Conservation (phyloP, 92 coral and sea anemone genomes). For the Nematostella vectensis region DNA sequence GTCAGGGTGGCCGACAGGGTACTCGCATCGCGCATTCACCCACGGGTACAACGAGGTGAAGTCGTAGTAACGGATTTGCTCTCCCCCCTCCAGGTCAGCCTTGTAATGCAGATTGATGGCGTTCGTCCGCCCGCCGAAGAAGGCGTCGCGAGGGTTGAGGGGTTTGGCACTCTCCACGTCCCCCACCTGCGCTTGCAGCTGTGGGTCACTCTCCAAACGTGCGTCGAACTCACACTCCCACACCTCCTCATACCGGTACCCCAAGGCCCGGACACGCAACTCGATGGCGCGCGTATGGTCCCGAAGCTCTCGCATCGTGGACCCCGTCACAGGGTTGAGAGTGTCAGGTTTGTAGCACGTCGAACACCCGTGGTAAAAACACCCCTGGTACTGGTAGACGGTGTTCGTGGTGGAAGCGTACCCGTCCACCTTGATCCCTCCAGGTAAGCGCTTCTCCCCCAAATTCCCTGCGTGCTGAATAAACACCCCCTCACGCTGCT, state of each 20-base stretch:
- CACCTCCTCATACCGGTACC: no score
- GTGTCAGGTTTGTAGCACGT: conserved; percentile 10
- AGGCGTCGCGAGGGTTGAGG: no score
- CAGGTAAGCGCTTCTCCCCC: neutral
- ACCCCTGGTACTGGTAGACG: conserved; percentile 21
- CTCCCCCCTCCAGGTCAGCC: conserved; percentile 11
- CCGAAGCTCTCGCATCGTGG: conserved; percentile 16
- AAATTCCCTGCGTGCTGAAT: neutral
- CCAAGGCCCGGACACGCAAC: no score
- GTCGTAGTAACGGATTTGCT: conserved; percentile 25
- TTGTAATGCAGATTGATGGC: conserved; percentile 4
- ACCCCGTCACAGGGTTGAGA: conserved; percentile 5
- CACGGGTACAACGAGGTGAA: no score
- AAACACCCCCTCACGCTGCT: neutral
- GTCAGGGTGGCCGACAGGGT: conserved; percentile 33
- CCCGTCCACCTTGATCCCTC: neutral
- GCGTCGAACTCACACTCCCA: no score
- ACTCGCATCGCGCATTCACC: conserved; percentile 2
- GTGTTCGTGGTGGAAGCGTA: conserved; percentile 11
- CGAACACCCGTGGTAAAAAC: conserved; percentile 12
- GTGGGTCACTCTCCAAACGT: conserved; percentile 6
- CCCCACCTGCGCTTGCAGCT: conserved; percentile 16
- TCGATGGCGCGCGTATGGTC: no score
- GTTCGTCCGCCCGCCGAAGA: no score
- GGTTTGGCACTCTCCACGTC: no score